phyloP scores from a whole-genome alignment of 2,888 invertebrate species.

The Andrena marginata region DNA sequence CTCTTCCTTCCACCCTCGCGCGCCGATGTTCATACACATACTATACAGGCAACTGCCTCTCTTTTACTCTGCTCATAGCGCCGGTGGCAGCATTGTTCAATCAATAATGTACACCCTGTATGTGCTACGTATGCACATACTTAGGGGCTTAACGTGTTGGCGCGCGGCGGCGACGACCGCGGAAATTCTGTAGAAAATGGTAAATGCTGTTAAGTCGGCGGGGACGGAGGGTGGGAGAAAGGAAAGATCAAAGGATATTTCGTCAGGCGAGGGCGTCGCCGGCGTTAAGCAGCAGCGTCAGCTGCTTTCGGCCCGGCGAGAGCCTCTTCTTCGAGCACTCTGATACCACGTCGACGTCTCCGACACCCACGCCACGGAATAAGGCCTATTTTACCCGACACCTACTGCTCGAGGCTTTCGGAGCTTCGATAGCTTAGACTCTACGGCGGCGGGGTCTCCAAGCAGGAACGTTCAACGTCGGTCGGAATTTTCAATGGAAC shows the following conservation, averaged over 20 bases:
- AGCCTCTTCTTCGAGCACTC: slow-evolving; percentile 66
- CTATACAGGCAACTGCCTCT: slow-evolving; percentile 19
- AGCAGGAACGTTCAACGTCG: too few species aligned
- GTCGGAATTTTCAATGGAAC: neutral
- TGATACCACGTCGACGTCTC: slow-evolving; percentile 62
- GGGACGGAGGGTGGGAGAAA: slow-evolving; percentile 52
- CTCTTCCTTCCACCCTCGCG: slow-evolving; percentile 24
- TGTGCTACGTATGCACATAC: slow-evolving; percentile 64
- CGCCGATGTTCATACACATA: neutral
- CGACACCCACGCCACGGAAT: slow-evolving; percentile 47
- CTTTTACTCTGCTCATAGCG: slow-evolving; percentile 67
- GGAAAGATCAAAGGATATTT: slow-evolving; percentile 80
- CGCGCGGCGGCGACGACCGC: slow-evolving; percentile 6
- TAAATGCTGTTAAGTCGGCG: slow-evolving; percentile 34
- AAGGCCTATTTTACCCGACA: slow-evolving; percentile 41
- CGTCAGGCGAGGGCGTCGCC: slow-evolving; percentile 65
- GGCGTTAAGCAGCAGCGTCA: slow-evolving; percentile 81
- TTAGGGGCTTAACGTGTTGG: slow-evolving; percentile 52
- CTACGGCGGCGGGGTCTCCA: too few species aligned
- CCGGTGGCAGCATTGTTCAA: slow-evolving; percentile 77
- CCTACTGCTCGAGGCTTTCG: neutral
- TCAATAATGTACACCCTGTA: slow-evolving; percentile 79
- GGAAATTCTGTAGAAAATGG: slow-evolving; percentile 45
- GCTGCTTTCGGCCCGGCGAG: slow-evolving; percentile 74
- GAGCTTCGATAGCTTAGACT: neutral